A percentile compares a stretch with the other conserved stretches of the same genome.
phyloP scores from a whole-genome alignment of 2,888 invertebrate genomes.

The Bursaphelenchus okinawaensis region DNA sequence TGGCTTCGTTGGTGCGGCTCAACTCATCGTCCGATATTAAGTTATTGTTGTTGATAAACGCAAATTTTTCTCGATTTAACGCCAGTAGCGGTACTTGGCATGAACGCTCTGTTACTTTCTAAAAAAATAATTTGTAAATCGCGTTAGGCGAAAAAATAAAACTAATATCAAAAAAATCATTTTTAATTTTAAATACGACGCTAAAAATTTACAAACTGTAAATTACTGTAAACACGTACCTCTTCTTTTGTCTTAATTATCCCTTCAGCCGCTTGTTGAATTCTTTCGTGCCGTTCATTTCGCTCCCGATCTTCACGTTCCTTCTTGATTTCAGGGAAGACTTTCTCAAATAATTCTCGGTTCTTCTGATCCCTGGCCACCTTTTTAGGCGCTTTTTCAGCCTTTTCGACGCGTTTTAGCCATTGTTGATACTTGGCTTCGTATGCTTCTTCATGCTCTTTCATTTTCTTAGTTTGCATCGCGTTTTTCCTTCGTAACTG shows the following conservation, averaged over 20 bases:
- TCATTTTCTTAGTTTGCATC: neutral
- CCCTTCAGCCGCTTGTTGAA: neutral
- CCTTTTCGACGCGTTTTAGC: slow-evolving; percentile 9
- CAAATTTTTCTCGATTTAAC: neutral
- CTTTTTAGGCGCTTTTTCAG: slow-evolving; percentile 13
- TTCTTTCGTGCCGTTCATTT: slow-evolving; percentile 12
- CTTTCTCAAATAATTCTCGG: slow-evolving; percentile 13
- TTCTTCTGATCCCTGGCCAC: slow-evolving; percentile 11
- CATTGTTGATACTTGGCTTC: slow-evolving; percentile 6
- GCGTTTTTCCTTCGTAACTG: neutral
- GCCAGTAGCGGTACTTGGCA: slow-evolving; percentile 2
- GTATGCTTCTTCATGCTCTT: slow-evolving; percentile 1
- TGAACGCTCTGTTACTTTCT: neutral
- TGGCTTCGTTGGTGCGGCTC: neutral
- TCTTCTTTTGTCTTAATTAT: slow-evolving; percentile 6
- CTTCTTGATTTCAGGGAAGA: slow-evolving; percentile 14
- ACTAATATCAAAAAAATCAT: neutral
- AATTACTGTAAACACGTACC: slow-evolving; percentile 5
- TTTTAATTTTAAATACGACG: neutral
- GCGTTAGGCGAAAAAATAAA: no score
- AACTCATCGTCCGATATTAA: neutral
- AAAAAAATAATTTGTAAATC: neutral
- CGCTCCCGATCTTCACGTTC: slow-evolving; percentile 11
- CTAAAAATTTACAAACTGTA: neutral
- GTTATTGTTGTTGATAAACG: slow-evolving; percentile 4